A percentile compares a stretch with the other conserved stretches of the same genome.
These are phyloP conservation scores for Syngnathus acus DNA, from an alignment of 2,797 vertebrate species.

Conservation along the genomic window DNA sequence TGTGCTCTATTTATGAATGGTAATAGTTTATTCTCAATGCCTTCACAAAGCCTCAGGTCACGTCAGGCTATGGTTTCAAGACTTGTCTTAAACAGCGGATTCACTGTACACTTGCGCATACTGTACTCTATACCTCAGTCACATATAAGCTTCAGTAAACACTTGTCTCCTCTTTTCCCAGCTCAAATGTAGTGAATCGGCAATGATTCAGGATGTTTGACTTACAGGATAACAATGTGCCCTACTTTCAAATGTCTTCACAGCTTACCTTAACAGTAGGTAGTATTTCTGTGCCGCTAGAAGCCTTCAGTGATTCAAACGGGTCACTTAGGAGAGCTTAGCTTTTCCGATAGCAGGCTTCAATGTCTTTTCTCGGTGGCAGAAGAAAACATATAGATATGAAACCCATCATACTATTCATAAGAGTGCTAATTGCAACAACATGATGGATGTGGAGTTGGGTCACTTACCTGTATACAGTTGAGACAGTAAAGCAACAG, in stretches of 20 bases:
- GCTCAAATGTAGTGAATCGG: constrained; percentile 23
- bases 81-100: constrained; percentile 25
- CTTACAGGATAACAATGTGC: constrained; percentile 22
- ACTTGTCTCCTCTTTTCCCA: constrained; percentile 32
- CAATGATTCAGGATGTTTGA: constrained; percentile 37
- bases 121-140: constrained; percentile 48
- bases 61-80: constrained; percentile 26
- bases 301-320: constrained; percentile 34
- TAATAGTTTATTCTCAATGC: constrained; percentile 26
- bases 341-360: neutral
- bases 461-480: neutral
- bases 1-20: constrained; percentile 19
- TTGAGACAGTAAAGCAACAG: neutral
- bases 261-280: constrained; percentile 42
- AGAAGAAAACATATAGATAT: neutral
- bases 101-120: constrained; percentile 24
- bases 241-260: constrained; percentile 34
- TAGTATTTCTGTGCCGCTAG: constrained; percentile 40
- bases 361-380: neutral
- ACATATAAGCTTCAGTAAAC: constrained; percentile 23
- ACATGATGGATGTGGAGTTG: neutral
- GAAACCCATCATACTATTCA: neutral
- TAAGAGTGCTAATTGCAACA: neutral
- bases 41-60: constrained; percentile 47
- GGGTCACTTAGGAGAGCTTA: neutral